Evolutionary conservation across 2,888 invertebrate species (phyloP).

Genomic region (Marasmarcha lunaedactyla): DNA sequence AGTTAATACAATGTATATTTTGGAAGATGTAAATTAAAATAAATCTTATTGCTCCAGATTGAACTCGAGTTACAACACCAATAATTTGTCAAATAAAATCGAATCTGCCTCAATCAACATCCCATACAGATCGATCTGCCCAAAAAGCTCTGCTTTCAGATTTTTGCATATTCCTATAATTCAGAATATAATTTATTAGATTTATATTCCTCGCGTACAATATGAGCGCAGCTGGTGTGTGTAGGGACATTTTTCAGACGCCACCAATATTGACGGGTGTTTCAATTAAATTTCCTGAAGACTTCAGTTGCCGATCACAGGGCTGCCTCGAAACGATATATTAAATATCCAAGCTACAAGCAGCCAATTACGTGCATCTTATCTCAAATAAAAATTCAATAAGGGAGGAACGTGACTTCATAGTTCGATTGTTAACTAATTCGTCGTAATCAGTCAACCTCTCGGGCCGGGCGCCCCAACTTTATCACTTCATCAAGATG

Average conservation of each 20-base stretch:
- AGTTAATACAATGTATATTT: too few species aligned
- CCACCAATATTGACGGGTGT: constrained; percentile 24
- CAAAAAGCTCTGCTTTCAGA: too few species aligned
- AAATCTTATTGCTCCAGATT: too few species aligned
- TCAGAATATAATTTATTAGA: too few species aligned
- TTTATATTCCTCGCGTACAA: not conserved
- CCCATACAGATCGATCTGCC: too few species aligned
- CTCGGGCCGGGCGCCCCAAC: constrained; percentile 12
- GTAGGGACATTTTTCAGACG: constrained; percentile 1
- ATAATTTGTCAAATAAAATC: not conserved
- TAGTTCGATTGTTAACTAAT: not conserved
- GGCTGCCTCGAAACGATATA: constrained; percentile 18
- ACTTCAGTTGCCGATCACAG: constrained; percentile 24
- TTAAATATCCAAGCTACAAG: too few species aligned
- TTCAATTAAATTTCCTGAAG: constrained; percentile 37
- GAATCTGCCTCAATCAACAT: too few species aligned
- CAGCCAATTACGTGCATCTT: constrained; percentile 12
- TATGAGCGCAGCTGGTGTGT: constrained; percentile 1
- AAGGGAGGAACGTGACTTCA: not conserved
- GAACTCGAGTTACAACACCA: too few species aligned
- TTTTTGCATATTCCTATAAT: too few species aligned
- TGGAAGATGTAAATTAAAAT: too few species aligned
- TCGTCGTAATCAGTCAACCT: not conserved
- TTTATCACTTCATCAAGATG: constrained; percentile 61
- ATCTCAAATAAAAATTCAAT: constrained; percentile 7